These are phyloP conservation scores for Polymixis lichenea DNA, from an alignment of 2,888 invertebrate species.

Conservation along the genomic window DNA sequence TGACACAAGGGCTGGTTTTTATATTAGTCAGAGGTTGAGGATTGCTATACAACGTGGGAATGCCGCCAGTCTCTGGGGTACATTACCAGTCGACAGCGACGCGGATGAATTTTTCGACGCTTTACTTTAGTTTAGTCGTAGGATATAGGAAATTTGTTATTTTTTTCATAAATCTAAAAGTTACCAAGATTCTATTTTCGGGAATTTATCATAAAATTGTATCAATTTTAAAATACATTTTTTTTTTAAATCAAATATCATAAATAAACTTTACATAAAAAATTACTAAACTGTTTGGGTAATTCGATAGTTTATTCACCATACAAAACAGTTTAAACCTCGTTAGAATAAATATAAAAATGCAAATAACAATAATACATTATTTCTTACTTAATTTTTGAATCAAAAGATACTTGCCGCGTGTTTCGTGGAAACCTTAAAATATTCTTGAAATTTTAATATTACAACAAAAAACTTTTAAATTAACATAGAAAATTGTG, in stretches of 20 bases:
- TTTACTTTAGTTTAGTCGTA: no score
- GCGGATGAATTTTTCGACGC: no score
- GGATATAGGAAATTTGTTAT: no score
- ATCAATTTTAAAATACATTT: background rate
- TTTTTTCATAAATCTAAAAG: no score
- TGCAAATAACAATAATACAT: background rate
- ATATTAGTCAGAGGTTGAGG: no score
- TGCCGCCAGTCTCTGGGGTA: no score
- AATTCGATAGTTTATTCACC: background rate
- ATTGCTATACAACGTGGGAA: no score
- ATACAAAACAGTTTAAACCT: background rate
- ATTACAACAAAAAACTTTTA: background rate
- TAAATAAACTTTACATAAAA: background rate
- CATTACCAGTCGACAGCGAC: no score
- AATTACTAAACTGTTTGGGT: background rate
- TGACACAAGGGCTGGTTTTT: no score
- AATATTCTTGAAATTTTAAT: background rate
- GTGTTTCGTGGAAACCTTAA: background rate
- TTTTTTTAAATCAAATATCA: background rate
- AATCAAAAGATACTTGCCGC: background rate
- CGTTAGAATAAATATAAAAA: background rate
- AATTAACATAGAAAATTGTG: constrained; percentile 9
- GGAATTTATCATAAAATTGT: background rate
- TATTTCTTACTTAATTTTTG: background rate
- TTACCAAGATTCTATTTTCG: background rate